A percentile compares a stretch with the other conserved stretches of the same genome.
Evolutionary conservation across 2,888 invertebrate genomes (phyloP).

Genomic region (Nebria salina): DNA sequence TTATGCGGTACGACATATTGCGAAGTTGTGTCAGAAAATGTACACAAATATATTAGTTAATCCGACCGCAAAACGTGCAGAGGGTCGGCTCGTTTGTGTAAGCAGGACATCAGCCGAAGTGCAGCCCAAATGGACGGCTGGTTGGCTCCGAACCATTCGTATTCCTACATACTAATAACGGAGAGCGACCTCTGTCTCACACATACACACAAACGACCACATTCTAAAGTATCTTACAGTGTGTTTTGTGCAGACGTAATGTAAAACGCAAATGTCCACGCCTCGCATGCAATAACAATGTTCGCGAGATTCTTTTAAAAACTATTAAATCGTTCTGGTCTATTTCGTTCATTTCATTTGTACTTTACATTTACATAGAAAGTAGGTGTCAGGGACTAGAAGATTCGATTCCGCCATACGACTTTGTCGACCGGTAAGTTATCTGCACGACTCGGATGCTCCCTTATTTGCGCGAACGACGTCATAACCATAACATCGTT

Average conservation of each 20-base stretch:
- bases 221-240: neutral
- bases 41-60: slow-evolving; percentile 45
- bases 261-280: neutral
- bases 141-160: neutral
- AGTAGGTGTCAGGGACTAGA: slow-evolving; percentile 5
- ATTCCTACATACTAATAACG: neutral
- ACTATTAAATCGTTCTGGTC: slow-evolving; percentile 33
- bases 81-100: slow-evolving; percentile 34
- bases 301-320: slow-evolving; percentile 25
- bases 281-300: slow-evolving; percentile 19
- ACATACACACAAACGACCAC: neutral
- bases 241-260: neutral
- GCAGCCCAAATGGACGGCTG: slow-evolving; percentile 7
- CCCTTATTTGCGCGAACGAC: neutral
- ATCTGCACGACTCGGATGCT: neutral
- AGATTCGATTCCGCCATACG: neutral
- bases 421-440: neutral
- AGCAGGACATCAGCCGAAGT: slow-evolving; percentile 25
- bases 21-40: slow-evolving; percentile 42
- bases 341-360: slow-evolving; percentile 27
- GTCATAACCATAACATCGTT: neutral
- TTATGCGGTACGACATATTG: slow-evolving; percentile 43
- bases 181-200: neutral
- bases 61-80: slow-evolving; percentile 42
- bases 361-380: slow-evolving; percentile 33